These are phyloP conservation scores for Sarcophaga carnaria DNA, from an alignment of 2,888 invertebrate species.

Conservation along the genomic window DNA sequence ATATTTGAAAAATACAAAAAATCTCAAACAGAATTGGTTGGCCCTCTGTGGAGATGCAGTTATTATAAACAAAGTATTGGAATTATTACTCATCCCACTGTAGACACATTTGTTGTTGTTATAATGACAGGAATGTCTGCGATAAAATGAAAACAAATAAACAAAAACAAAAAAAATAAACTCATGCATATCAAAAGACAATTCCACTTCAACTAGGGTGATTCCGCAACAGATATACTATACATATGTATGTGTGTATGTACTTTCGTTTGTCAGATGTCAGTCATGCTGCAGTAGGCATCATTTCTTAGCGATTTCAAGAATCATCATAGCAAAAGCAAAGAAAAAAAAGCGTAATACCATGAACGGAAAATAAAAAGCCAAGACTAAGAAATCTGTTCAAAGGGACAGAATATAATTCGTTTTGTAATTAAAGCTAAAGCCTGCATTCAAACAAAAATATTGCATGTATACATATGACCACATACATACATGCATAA, in stretches of 20 bases:
- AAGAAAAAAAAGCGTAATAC: slow-evolving; percentile 38
- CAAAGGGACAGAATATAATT: slow-evolving; percentile 7
- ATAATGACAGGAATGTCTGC: slow-evolving; percentile 33
- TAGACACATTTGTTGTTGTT: slow-evolving; percentile 11
- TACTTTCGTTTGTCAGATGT: slow-evolving; percentile 70
- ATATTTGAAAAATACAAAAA: too few relatives aligned
- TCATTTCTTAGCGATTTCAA: slow-evolving; percentile 66
- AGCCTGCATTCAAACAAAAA: slow-evolving; percentile 37
- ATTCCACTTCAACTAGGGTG: slow-evolving; percentile 40
- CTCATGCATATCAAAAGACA: slow-evolving; percentile 37
- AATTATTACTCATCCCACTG: slow-evolving; percentile 7
- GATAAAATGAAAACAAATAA: slow-evolving; percentile 36
- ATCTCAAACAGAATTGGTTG: too few relatives aligned
- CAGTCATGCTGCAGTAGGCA: slow-evolving; percentile 67
- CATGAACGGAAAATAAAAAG: slow-evolving; percentile 18
- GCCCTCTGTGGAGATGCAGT: too few relatives aligned
- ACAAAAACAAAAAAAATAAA: slow-evolving; percentile 1
- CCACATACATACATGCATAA: slow-evolving; percentile 23
- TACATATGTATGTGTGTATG: too few relatives aligned
- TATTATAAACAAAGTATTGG: background rate
- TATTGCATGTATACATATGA: slow-evolving; percentile 4
- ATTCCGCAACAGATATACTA: slow-evolving; percentile 57
- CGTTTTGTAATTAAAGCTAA: slow-evolving; percentile 55
- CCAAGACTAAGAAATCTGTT: background rate
- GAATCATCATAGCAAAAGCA: slow-evolving; percentile 49